Evolutionary conservation across 1,140 invertebrate genomes (phyloP), one percentile per base, ranked within the genome.

Genomic region (Hycleus cichorii): DNA sequence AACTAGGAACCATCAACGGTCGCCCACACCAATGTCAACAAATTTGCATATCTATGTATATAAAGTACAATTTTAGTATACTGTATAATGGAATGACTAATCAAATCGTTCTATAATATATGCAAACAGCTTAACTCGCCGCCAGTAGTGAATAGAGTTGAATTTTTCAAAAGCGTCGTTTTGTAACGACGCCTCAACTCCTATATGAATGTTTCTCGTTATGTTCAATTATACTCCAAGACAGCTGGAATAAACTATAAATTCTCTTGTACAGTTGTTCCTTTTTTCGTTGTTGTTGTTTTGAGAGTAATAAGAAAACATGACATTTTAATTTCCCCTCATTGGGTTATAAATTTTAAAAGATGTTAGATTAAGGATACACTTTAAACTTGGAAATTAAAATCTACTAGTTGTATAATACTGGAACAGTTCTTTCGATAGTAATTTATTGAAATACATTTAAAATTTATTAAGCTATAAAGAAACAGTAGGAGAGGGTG

Each of bases 21-120:
- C 40, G 40, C 40, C 32, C 32, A 32, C 40, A 42, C 9, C 25
- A 47, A 27, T 59, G 50, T 55, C 50, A 60, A 60, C 52, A 55
- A 49, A 60, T 60, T 60, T 60, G 52, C 58, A 60, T 60, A 55
- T 60, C 48, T 53, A 60, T 60, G 51, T 60, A 60, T 60, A 60
- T 60, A 55, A 60, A 56, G 51, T 60, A 49, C 52, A 56, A 47
- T 47, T 55, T 60, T 53, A 53, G 42, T 53, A 46, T 53, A 46
- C 51, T 53, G 51, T 38, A 53, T 53, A 53, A 53, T 53, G 51
- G 42, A 53, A 53, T 45, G 42, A 53, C 51, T 53, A 53, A 53
- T 53, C 51, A 53, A 53, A 58, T 58, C 54, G 49, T 18, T 11
- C 18, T 52, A 39, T 58, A 58, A 58, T 58, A 43, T 50, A 58